Percentiles rank a stretch among this genome's conserved stretches.
phyloP scores from a whole-genome alignment of 2,113 vertebrate species.

The rabbit (Oryctolagus cuniculus) region DNA sequence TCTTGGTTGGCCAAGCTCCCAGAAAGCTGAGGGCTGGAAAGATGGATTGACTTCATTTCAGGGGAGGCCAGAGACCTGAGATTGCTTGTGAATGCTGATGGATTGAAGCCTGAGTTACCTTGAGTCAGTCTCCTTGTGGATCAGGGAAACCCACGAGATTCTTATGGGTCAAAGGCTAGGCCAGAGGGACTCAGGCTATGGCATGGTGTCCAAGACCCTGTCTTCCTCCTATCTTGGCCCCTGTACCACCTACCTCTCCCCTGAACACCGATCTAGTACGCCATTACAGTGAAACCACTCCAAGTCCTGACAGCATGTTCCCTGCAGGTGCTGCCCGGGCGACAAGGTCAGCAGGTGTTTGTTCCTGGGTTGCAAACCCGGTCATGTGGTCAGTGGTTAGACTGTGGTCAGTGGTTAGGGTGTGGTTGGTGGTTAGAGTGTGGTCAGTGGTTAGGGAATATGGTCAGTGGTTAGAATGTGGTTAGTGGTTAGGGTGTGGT shows the following conservation, averaged over 20 bases:
- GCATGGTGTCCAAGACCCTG: neutral
- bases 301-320: neutral
- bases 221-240: neutral
- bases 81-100: constrained; percentile 50
- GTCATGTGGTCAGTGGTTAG: neutral
- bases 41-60: constrained; percentile 71
- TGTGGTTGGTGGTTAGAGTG: too few species aligned
- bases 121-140: neutral
- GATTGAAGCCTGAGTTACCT: neutral
- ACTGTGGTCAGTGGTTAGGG: too few species aligned
- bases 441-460: too few species aligned
- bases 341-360: constrained; percentile 15
- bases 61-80: constrained; percentile 66
- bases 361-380: neutral
- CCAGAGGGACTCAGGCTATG: neutral
- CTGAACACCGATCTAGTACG: neutral
- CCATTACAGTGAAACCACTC: constrained; percentile 16
- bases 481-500: too few species aligned
- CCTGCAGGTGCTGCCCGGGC: constrained; percentile 9
- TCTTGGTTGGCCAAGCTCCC: constrained; percentile 66
- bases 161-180: neutral
- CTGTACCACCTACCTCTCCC: neutral
- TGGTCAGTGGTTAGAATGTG: too few species aligned
- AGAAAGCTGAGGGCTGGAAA: constrained; percentile 67
- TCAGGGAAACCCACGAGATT: neutral